Evolutionary conservation across 2,113 vertebrate species (phyloP), one percentile per base, ranked within the genome.

Genomic region (Limnothrissa miodon): DNA sequence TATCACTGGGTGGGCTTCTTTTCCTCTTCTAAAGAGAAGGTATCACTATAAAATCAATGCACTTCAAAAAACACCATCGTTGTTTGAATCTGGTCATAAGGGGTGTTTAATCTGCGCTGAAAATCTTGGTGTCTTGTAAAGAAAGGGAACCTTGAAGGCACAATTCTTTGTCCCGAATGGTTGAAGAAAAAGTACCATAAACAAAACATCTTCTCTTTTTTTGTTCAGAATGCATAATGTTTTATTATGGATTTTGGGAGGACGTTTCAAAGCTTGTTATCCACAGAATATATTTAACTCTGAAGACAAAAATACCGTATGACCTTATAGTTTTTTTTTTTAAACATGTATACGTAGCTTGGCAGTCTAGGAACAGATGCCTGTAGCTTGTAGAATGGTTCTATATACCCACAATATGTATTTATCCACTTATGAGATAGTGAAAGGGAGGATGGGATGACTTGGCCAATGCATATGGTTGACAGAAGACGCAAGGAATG

Each of bases 11-110:
- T 70, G 29, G 62, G 13, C 36, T 29, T 36, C 29, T 13, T 70
- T 36, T 70, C 48, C 29, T 13, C 36, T 36, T 70, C 48, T 2
- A 53, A 53, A 21, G 62, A 70, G 17, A 70, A 29, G 62, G 29
- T 70, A 11, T 36, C 33, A 36, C 33, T 70, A 70, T 17, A 70
- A 70, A 70, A 70, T 70, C 33, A 70, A 70, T 70, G 62, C 62
- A 36, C 62, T 70, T 70, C 62, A 70, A 13, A 70, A 70, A 70
- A 29, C 9, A 21, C 62, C 15, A 36, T 70, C 62, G 62, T 70
- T 70, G 62, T 70, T 70, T 70, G 62, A 70, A 70, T 70, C 62
- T 36, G 11, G 62, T 70, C 29, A 13, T 70, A 70, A 70, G 29
- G 62, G 11, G 29, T 33, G 33, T 70, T 33, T 29, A 10, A 0